These are phyloP conservation scores for Dolichopus griseipennis DNA, from an alignment of 2,888 invertebrate genomes.

Conservation along the genomic window DNA sequence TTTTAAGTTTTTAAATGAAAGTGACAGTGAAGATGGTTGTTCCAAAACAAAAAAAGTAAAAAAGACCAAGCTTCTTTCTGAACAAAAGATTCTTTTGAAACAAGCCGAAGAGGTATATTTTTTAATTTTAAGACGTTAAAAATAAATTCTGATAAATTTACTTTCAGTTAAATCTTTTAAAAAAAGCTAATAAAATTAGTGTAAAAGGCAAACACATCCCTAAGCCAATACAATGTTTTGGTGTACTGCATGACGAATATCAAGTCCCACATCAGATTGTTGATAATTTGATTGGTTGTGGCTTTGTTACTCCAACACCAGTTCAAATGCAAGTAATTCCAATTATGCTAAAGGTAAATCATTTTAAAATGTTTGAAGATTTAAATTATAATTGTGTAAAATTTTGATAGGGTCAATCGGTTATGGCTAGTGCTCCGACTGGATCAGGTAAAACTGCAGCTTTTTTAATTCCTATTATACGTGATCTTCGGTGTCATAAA, in stretches of 20 bases:
- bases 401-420: constrained; percentile 56
- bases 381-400: constrained; percentile 8
- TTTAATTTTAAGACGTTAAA: neutral
- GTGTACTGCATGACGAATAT: constrained; percentile 51
- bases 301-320: constrained; percentile 71
- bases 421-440: constrained; percentile 92
- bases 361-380: neutral
- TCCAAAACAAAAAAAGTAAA: neutral
- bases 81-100: neutral
- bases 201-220: constrained; percentile 74
- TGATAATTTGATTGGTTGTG: constrained; percentile 59
- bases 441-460: constrained; percentile 97
- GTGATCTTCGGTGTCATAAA: constrained; percentile 59
- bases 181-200: constrained; percentile 69
- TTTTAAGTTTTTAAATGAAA: neutral
- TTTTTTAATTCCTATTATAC: constrained; percentile 81
- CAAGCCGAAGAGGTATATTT: constrained; percentile 27
- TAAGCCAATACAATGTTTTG: constrained; percentile 62
- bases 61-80: neutral
- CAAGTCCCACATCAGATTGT: constrained; percentile 52
- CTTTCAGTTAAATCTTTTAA: constrained; percentile 58
- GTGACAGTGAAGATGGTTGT: neutral
- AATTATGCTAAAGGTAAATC: constrained; percentile 63
- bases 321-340: constrained; percentile 92
- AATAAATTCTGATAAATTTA: constrained; percentile 9